A percentile compares a stretch with the other conserved stretches of the same genome.
Evolutionary conservation across 2,113 vertebrate genomes (phyloP).

Genomic region (Peromyscus leucopus): DNA sequence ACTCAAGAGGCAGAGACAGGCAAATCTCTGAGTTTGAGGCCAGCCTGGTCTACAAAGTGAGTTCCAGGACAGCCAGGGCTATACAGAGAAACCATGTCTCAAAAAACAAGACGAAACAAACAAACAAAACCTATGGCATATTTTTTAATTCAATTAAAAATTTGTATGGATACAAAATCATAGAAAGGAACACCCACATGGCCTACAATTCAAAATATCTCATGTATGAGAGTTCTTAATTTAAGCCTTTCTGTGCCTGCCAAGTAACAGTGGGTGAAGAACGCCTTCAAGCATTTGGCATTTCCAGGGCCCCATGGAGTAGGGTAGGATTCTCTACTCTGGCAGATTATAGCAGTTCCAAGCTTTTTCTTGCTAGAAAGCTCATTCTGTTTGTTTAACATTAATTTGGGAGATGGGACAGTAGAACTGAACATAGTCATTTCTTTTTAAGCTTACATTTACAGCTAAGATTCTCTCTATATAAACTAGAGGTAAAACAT

Average conservation of each 20-base stretch:
- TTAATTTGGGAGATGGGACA: constrained; percentile 48
- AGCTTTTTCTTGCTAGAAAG: constrained; percentile 57
- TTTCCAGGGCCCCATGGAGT: constrained; percentile 27
- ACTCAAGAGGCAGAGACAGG: not conserved
- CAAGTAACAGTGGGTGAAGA: constrained; percentile 76
- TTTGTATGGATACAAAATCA: constrained; percentile 62
- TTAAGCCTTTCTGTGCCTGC: constrained; percentile 74
- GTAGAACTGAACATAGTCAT: constrained; percentile 22
- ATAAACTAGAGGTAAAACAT: constrained; percentile 50
- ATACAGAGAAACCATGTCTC: not conserved
- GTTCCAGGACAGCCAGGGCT: not conserved
- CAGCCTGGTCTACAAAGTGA: not conserved
- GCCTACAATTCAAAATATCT: constrained; percentile 78
- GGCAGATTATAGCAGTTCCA: constrained; percentile 45
- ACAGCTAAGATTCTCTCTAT: constrained; percentile 27
- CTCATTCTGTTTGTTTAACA: constrained; percentile 46
- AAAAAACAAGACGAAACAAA: not conserved
- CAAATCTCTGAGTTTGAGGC: not conserved
- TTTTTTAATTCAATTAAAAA: constrained; percentile 72
- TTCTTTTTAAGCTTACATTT: constrained; percentile 9
- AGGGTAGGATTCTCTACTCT: constrained; percentile 50
- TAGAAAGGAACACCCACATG: constrained; percentile 67
- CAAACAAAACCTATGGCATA: not conserved
- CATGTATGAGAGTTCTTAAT: constrained; percentile 77
- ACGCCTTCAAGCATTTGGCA: constrained; percentile 69